Evolutionary conservation across 2,113 vertebrate species (phyloP).

Genomic region (Sturnira hondurensis): DNA sequence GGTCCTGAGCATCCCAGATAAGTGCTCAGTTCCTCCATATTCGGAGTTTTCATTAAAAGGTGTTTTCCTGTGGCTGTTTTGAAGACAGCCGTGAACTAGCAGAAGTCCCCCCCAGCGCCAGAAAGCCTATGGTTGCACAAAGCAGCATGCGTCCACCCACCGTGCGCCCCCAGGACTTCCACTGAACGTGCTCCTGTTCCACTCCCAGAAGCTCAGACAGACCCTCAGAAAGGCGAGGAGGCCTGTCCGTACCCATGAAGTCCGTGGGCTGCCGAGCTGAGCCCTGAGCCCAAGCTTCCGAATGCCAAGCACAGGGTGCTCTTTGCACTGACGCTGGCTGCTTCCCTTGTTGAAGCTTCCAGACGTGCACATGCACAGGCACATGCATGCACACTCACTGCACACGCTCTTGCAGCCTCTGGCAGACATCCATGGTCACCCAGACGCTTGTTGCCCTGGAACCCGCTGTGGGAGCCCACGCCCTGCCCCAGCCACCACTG

Average conservation of each 20-base stretch:
- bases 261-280: background rate
- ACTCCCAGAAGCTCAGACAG: background rate
- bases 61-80: background rate
- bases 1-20: background rate
- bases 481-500: background rate
- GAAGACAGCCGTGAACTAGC: background rate
- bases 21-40: background rate
- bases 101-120: background rate
- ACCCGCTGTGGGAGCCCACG: background rate
- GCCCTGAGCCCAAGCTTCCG: background rate
- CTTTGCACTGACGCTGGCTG: background rate
- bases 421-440: background rate
- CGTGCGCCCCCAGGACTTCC: background rate
- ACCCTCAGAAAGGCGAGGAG: background rate
- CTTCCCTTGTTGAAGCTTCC: background rate
- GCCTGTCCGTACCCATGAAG: background rate
- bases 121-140: background rate
- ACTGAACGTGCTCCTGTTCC: accelerated
- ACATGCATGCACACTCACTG: background rate
- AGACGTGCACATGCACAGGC: too few relatives aligned
- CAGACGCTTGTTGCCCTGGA: background rate
- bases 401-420: too few relatives aligned
- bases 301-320: background rate
- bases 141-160: too few relatives aligned
- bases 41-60: background rate